A percentile compares a stretch with the other conserved stretches of the same genome.
Conservation (phyloP, 2,888 invertebrate species). For the Lacanobia wlatinum region DNA sequence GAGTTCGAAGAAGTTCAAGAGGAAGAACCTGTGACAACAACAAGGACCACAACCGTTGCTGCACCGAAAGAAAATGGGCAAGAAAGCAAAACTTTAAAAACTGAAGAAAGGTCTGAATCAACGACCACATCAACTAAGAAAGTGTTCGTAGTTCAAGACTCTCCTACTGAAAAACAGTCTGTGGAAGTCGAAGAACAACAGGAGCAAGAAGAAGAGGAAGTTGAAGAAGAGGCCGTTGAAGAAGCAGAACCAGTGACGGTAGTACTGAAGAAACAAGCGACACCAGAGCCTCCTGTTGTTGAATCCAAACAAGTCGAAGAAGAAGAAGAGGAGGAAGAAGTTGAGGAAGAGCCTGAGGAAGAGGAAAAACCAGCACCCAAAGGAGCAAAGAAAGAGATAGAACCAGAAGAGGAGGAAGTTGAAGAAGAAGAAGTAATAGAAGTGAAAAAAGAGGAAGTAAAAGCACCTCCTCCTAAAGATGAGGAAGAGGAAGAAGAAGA, state of each 20-base stretch:
- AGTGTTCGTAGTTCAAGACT: constrained; percentile 79
- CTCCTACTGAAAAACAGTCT: constrained; percentile 73
- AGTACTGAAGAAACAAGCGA: constrained; percentile 66
- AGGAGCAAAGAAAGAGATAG: constrained; percentile 32
- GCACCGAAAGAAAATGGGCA: constrained; percentile 71
- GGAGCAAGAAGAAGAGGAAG: constrained; percentile 70
- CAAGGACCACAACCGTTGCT: constrained; percentile 58
- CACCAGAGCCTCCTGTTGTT: constrained; percentile 48
- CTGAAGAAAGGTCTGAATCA: constrained; percentile 81
- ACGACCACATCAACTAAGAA: constrained; percentile 80
- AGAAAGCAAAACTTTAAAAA: constrained; percentile 73
- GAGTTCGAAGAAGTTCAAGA: constrained; percentile 66
- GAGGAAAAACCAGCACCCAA: constrained; percentile 29
- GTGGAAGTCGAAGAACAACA: constrained; percentile 71
- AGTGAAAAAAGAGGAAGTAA: constrained; percentile 40
- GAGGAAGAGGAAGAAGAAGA: constrained; percentile 55
- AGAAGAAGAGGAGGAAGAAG: constrained; percentile 44
- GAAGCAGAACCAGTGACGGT: constrained; percentile 69
- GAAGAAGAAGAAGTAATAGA: constrained; percentile 43
- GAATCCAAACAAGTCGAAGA: constrained; percentile 50
- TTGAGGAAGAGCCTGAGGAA: constrained; percentile 41
- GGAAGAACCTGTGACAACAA: constrained; percentile 65
- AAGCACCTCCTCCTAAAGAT: constrained; percentile 26
- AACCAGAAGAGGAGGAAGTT: constrained; percentile 37
- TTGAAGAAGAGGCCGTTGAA: constrained; percentile 61